Conservation (phyloP, 2,888 invertebrate species). For the Chalcosyrphus nemorum region DNA sequence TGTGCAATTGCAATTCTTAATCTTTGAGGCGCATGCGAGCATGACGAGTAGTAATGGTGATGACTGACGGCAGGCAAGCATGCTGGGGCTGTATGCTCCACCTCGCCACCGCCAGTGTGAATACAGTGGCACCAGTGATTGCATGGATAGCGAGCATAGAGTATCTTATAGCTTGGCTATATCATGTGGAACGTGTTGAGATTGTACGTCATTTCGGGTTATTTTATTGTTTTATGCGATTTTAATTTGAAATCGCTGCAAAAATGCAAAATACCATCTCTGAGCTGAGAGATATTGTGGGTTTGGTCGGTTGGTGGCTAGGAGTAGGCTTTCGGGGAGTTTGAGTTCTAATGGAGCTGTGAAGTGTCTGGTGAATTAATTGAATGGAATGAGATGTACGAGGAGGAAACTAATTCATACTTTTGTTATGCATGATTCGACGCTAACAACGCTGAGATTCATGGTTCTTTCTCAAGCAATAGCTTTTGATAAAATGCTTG, state of each 20-base stretch:
- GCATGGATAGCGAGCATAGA: constrained; percentile 47
- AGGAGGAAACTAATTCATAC: not conserved
- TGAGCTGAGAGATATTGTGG: constrained; percentile 28
- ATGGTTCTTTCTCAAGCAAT: not conserved
- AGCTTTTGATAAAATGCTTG: not conserved
- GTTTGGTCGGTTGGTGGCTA: not conserved
- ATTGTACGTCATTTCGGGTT: constrained; percentile 69
- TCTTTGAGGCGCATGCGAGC: constrained; percentile 72
- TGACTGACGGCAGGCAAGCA: constrained; percentile 71
- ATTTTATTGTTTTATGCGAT: constrained; percentile 72
- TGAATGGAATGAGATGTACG: not conserved
- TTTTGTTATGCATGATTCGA: constrained; percentile 22
- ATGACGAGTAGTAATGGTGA: constrained; percentile 71
- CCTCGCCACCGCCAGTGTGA: constrained; percentile 19
- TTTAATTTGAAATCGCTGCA: constrained; percentile 66
- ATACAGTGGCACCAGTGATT: constrained; percentile 65
- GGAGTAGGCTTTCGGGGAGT: not conserved
- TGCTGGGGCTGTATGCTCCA: constrained; percentile 34
- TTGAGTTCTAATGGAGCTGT: constrained; percentile 1
- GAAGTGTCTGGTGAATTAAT: constrained; percentile 40
- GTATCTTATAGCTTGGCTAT: constrained; percentile 24
- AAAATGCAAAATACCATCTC: constrained; percentile 55
- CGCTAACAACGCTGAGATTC: not conserved
- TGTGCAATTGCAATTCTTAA: constrained; percentile 67
- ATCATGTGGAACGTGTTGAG: constrained; percentile 68